Percentiles rank a stretch among this genome's conserved stretches.
Evolutionary conservation across 1,140 invertebrate genomes (phyloP).

Genomic region (Hyles vespertilio): DNA sequence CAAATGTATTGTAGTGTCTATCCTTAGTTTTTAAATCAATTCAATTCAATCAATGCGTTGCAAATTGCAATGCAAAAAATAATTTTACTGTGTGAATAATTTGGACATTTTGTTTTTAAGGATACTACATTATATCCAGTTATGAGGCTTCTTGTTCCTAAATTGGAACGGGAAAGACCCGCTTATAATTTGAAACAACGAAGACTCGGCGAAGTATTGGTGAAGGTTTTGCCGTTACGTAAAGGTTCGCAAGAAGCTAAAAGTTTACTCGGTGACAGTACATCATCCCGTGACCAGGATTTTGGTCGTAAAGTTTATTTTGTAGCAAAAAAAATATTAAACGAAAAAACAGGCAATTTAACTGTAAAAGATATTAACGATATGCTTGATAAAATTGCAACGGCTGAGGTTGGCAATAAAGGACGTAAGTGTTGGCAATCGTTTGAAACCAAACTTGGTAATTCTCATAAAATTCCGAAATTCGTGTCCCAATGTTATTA

Average conservation of each 20-base stretch:
- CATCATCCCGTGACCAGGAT: conserved; percentile 42
- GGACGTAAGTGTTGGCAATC: conserved; percentile 34
- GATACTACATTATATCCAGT: conserved; percentile 47
- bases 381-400: conserved; percentile 51
- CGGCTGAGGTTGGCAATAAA: conserved; percentile 44
- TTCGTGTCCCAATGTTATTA: too few relatives aligned
- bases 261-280: conserved; percentile 45
- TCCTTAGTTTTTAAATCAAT: too few relatives aligned
- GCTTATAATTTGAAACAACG: conserved; percentile 58
- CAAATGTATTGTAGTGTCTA: too few relatives aligned
- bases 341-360: conserved; percentile 17
- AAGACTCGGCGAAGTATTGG: conserved; percentile 47
- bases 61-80: conserved; percentile 3
- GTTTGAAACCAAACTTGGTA: too few relatives aligned
- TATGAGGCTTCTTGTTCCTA: conserved; percentile 50
- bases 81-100: neutral
- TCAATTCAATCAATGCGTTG: too few relatives aligned
- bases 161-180: conserved; percentile 48
- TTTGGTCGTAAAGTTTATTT: conserved; percentile 50
- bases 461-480: too few relatives aligned
- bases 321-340: conserved; percentile 35
- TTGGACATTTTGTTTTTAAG: conserved; percentile 32
- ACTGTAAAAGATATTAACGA: conserved; percentile 46
- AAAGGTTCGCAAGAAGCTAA: conserved; percentile 42
- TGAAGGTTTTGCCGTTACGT: conserved; percentile 47